Evolutionary conservation across 2,113 vertebrate genomes (phyloP).

Genomic region (Eclectus roratus): DNA sequence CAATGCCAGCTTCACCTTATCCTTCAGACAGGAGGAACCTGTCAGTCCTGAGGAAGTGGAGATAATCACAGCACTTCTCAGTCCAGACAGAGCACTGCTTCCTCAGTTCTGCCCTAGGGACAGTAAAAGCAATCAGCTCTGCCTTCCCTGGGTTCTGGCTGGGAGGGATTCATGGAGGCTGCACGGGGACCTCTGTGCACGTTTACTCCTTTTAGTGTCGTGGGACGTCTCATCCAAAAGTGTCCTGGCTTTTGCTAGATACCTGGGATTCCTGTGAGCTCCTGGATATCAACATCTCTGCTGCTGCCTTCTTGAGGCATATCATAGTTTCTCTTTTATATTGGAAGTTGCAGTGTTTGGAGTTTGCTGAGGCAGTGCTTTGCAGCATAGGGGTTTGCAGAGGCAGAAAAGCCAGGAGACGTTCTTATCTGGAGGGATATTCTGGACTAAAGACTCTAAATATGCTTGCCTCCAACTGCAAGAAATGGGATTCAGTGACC

Average conservation of each 20-base stretch:
- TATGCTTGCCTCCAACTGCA: not conserved
- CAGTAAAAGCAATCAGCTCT: not conserved
- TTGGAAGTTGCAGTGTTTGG: not conserved
- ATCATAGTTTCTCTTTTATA: not conserved
- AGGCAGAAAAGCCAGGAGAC: not conserved
- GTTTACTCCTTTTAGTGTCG: no score
- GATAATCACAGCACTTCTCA: not conserved
- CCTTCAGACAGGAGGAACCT: not conserved
- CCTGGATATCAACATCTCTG: not conserved
- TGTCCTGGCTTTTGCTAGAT: not conserved
- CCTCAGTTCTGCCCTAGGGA: not conserved
- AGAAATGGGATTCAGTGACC: not conserved
- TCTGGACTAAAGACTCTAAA: not conserved
- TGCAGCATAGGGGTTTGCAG: fast-evolving
- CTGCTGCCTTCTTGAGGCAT: not conserved
- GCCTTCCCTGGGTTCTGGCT: fast-evolving
- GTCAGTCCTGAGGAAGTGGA: not conserved
- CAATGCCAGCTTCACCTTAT: not conserved
- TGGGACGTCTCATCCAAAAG: not conserved
- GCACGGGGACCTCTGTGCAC: fast-evolving
- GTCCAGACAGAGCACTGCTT: fast-evolving
- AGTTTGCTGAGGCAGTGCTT: not conserved
- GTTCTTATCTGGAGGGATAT: not conserved
- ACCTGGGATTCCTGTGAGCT: not conserved
- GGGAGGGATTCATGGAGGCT: fast-evolving